These are phyloP conservation scores for Onchidella celtica DNA, from an alignment of 2,888 invertebrate species.

Conservation along the genomic window DNA sequence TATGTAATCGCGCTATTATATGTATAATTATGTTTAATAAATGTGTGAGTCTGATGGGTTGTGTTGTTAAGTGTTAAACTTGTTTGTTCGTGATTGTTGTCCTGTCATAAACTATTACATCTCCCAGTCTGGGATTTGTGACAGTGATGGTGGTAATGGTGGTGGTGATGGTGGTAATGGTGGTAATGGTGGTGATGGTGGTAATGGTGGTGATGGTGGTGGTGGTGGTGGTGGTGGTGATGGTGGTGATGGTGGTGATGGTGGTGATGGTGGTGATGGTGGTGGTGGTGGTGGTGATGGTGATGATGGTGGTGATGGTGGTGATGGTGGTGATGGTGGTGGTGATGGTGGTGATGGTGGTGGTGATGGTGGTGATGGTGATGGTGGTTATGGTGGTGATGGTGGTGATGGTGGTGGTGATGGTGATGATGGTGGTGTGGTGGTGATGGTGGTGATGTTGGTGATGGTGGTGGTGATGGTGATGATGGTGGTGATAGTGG, in stretches of 20 bases:
- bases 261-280: background rate
- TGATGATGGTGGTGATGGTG: background rate
- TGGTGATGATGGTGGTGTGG: slow-evolving; percentile 8
- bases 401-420: background rate
- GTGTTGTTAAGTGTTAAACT: too few relatives aligned
- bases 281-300: background rate
- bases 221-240: background rate
- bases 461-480: background rate
- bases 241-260: background rate
- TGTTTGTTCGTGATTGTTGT: too few relatives aligned
- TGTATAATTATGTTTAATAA: too few relatives aligned
- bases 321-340: background rate
- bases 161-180: background rate
- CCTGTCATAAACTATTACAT: too few relatives aligned
- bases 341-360: background rate
- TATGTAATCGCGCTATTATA: too few relatives aligned
- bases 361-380: slow-evolving; percentile 1
- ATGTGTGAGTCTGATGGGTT: too few relatives aligned
- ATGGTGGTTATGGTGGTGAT: slow-evolving; percentile 7
- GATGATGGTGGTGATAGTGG: background rate
- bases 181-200: background rate
- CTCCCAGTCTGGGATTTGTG: too few relatives aligned
- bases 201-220: background rate
- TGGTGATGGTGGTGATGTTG: background rate
- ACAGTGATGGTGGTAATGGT: background rate